Base-by-base conservation (phyloP, 2,797 vertebrate genomes). In the Oryzias dopingdopingensis region DNA sequence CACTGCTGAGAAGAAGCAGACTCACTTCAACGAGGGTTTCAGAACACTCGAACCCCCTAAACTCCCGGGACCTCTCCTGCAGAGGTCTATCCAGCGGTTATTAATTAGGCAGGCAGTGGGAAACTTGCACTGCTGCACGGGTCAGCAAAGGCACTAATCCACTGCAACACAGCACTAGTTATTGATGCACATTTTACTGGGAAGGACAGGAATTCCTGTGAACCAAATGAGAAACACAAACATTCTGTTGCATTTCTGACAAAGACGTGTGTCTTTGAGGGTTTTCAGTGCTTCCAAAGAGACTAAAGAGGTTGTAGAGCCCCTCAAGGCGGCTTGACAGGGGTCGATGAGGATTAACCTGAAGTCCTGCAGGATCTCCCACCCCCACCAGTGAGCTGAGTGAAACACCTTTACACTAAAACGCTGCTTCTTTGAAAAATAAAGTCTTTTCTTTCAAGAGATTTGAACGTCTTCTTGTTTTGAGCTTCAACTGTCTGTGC, bases 1-100 rank as follows among this genome's bases (percentile, higher is more conserved):
- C 52, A 47, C 49, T 68, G 58, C 20, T 14, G 58, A 42, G 53
- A 53, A 23, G 52, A 57, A 14, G 58, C 41, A 48, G 47, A 14
- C 3, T 14, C 6, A 17, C 32, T 42, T 52, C 22, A 41, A 15
- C 24, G 12, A 10, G 32, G 4, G 10, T 12, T 12, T 32, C 7
- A 67, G 69, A 64, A 53, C 73, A 49, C 67, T 67, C 60, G 67
- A 59, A 66, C 42, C 43, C 62, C 63, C 40, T 22, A 0, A 54
- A 51, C 60, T 70, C 49, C 8, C 13, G n/a, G 61, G 67, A 59
- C 64, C 58, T 60, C 67, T 29, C 65, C 45, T 65, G 67, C 47
- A 6, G 47, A 59, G 60, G n/a, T 42, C 42, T 20, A 54, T 42
- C 24, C 40, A 56, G 17, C 43, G 59, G 32, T 64, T 6, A 59